Percentiles rank a stretch among this genome's conserved stretches.
phyloP scores from a whole-genome alignment of 2,113 vertebrate species.

The Protobothrops mucrosquamatus region DNA sequence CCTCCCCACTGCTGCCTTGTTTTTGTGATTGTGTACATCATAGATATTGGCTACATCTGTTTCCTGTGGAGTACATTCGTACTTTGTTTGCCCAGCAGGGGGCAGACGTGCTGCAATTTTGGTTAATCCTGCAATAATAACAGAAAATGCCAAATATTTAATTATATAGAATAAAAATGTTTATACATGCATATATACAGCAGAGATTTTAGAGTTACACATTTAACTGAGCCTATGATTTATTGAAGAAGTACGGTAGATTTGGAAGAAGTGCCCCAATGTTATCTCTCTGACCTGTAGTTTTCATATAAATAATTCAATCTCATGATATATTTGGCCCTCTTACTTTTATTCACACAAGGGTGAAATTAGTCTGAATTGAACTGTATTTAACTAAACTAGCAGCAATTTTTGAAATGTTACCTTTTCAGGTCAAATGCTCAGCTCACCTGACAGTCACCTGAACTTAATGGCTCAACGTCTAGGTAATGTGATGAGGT shows the following conservation, averaged over 20 bases:
- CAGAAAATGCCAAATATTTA: background rate
- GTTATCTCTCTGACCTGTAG: background rate
- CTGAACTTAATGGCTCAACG: background rate
- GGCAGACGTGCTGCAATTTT: constrained; percentile 57
- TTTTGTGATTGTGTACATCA: constrained; percentile 32
- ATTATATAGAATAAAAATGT: background rate
- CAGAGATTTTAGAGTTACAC: background rate
- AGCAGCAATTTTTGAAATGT: background rate
- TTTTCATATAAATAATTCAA: background rate
- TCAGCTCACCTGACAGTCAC: background rate
- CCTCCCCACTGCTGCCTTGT: background rate
- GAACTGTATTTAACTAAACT: background rate
- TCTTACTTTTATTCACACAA: background rate
- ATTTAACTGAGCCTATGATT: background rate
- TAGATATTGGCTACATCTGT: constrained; percentile 50
- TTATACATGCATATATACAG: background rate
- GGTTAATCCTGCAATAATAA: background rate
- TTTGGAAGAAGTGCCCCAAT: background rate
- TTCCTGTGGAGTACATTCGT: constrained; percentile 57
- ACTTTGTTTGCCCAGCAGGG: constrained; percentile 63
- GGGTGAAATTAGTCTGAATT: background rate
- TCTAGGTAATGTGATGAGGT: background rate
- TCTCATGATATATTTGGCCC: background rate
- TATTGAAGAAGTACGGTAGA: background rate
- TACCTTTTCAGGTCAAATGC: background rate